A percentile compares a stretch with the other conserved stretches of the same genome.
Evolutionary conservation across 1,140 invertebrate genomes (phyloP).

Genomic region (Drosophila kohkoa): DNA sequence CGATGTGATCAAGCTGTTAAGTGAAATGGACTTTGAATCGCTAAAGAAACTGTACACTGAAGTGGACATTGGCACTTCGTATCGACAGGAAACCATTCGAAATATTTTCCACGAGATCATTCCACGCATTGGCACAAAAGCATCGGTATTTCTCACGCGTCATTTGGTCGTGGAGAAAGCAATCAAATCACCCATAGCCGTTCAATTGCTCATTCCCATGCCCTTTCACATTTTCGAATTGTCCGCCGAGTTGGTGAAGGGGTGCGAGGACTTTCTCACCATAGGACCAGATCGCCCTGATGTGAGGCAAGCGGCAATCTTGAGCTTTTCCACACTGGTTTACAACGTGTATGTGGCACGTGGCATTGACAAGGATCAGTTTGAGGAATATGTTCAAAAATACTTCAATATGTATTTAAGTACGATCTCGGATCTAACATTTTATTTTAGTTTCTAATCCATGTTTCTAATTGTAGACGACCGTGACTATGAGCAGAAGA

Average conservation of each 20-base stretch:
- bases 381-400: conserved; percentile 89
- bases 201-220: conserved; percentile 86
- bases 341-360: conserved; percentile 87
- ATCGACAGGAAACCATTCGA: conserved; percentile 87
- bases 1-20: conserved; percentile 85
- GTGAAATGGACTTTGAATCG: conserved; percentile 86
- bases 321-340: conserved; percentile 89
- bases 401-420: conserved; percentile 86
- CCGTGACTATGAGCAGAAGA: conserved; percentile 88
- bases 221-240: conserved; percentile 87
- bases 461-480: conserved; percentile 85
- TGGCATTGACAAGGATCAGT: conserved; percentile 87
- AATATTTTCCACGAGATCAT: conserved; percentile 91
- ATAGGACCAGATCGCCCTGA: conserved; percentile 85
- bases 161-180: conserved; percentile 88
- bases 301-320: conserved; percentile 88
- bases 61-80: conserved; percentile 87
- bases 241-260: conserved; percentile 86
- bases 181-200: conserved; percentile 86
- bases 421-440: conserved; percentile 46
- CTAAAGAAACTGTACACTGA: conserved; percentile 86
- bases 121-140: conserved; percentile 89
- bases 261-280: conserved; percentile 86
- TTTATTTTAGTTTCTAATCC: not conserved
- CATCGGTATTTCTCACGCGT: conserved; percentile 87